phyloP scores from a whole-genome alignment of 1,140 invertebrate genomes.

The Achatina immaculata region DNA sequence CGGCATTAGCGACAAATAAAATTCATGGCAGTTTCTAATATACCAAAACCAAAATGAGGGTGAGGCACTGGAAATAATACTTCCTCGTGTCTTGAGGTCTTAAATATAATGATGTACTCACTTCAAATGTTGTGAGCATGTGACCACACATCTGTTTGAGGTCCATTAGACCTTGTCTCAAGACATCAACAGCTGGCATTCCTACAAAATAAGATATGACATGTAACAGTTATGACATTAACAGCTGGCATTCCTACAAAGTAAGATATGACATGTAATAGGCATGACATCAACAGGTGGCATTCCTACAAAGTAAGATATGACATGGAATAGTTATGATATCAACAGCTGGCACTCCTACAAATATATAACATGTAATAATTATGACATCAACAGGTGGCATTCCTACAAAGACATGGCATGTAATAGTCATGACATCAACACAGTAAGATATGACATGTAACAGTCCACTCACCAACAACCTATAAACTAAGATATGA shows the following conservation, averaged over 20 bases:
- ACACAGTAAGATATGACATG: too few relatives aligned
- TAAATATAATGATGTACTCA: constrained; percentile 37
- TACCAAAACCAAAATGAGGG: too few relatives aligned
- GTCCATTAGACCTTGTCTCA: constrained; percentile 59
- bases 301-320: constrained; percentile 38
- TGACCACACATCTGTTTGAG: constrained; percentile 56
- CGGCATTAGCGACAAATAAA: too few relatives aligned
- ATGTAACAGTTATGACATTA: neutral
- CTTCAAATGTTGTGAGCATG: constrained; percentile 61
- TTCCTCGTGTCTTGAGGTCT: too few relatives aligned
- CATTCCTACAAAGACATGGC: constrained; percentile 36
- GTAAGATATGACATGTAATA: too few relatives aligned
- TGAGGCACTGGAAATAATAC: too few relatives aligned
- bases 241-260: neutral
- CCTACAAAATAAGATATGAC: constrained; percentile 39
- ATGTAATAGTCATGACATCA: neutral
- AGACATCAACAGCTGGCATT: constrained; percentile 50
- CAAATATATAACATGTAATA: too few relatives aligned
- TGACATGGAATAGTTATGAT: neutral
- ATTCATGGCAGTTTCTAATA: too few relatives aligned
- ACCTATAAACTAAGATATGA: too few relatives aligned
- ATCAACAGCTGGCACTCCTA: neutral
- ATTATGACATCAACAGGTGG: constrained; percentile 55
- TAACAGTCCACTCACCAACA: too few relatives aligned
- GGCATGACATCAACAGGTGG: constrained; percentile 55